Evolutionary conservation across 2,113 vertebrate genomes (phyloP), one percentile per base, ranked within the genome.

Genomic region (Puntigrus tetrazona): DNA sequence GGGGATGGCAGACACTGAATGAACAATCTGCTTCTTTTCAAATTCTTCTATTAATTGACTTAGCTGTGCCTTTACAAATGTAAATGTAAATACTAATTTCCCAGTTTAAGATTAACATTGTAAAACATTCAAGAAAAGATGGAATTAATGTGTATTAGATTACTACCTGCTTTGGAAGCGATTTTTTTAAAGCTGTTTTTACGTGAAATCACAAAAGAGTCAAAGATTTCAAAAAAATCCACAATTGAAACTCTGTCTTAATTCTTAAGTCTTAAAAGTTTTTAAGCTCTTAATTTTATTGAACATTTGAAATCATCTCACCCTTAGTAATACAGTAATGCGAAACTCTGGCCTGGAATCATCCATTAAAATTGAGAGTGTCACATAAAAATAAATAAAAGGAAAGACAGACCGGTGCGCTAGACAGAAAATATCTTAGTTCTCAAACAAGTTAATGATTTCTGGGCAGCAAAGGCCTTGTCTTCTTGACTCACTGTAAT

Each of bases 391-490:
- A 45, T 29, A 43, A 72, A 55, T 67, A 75, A 89, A 81, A 50
- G 52, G 36, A 22, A 88, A 88, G 57, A 85, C 22, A 29, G 31
- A 41, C 34, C n/a, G 18, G 47, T 55, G 6, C 27, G 47, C 81
- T 72, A 86, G 82, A 82, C 36, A 27, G 75, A 86, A 85, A 59
- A 88, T 89, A 78, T 87, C 55, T 45, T 70, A 72, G 78, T 83
- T 36, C 65, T 87, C 77, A 61, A 80, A 89, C 89, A 86, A 86
- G 83, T 38, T 84, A 83, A 3, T 47, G 81, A 88, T 84, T 91
- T 87, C 77, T 84, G 84, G 8, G 22, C 43, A 50, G 5, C 47
- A 73, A 75, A 50, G 3, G 73, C 43, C 63, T 29, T 43, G 25
- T 45, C 61, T 29, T 61, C 29, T 77, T 87, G 83, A 88, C 77